A percentile compares a stretch with the other conserved stretches of the same genome.
These are phyloP conservation scores for Urocynchramus pylzowi DNA, from an alignment of 2,113 vertebrate genomes.

Conservation along the genomic window DNA sequence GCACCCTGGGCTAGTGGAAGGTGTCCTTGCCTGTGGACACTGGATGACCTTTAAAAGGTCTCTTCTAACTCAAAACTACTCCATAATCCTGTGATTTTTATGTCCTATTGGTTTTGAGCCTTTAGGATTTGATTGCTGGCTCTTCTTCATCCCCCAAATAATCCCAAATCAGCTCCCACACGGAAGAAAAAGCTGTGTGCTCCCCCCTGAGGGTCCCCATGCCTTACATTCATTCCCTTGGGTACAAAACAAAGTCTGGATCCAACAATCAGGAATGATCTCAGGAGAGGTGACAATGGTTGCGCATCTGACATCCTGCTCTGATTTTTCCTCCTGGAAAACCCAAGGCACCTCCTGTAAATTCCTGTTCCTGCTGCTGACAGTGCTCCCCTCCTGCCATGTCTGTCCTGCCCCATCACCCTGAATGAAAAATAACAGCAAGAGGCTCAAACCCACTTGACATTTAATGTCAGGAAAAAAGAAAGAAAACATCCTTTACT, in stretches of 20 bases:
- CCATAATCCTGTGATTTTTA: not conserved
- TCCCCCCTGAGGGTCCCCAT: not conserved
- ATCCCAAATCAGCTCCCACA: not conserved
- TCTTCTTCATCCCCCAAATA: not conserved
- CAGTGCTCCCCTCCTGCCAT: not conserved
- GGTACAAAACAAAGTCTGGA: not conserved
- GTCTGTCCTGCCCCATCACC: not conserved
- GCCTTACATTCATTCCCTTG: no score
- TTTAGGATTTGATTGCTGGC: not conserved
- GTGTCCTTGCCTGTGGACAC: not conserved
- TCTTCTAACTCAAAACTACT: not conserved
- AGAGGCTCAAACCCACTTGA: not conserved
- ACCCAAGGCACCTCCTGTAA: not conserved
- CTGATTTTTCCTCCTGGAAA: not conserved
- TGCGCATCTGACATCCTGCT: no score
- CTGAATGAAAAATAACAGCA: not conserved
- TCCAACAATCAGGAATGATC: not conserved
- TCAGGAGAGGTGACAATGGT: not conserved
- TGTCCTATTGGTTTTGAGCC: not conserved
- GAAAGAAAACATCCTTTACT: not conserved
- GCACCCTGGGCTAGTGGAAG: rapidly evolving
- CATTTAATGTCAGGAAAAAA: not conserved
- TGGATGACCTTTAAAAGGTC: not conserved
- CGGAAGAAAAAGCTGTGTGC: not conserved
- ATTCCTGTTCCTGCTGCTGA: not conserved